Conservation (phyloP, 2,888 invertebrate species). For the Heteromyza rotundicornis region DNA sequence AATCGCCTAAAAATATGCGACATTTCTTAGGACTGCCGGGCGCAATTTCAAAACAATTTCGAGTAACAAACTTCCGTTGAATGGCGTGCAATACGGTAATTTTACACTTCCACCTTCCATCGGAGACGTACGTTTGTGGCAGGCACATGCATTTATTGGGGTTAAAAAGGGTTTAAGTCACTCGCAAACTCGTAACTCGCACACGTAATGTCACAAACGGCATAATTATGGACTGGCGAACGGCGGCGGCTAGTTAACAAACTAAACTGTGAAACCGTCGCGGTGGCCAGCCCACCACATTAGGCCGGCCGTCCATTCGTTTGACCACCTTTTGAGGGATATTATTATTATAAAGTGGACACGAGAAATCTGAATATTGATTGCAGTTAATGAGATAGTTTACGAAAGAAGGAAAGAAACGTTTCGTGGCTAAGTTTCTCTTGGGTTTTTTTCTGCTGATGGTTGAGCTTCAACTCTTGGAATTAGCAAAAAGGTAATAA, state of each 20-base stretch:
- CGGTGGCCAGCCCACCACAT: no score
- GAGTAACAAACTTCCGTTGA: constrained; percentile 37
- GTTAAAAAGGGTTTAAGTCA: constrained; percentile 27
- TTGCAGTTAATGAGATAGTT: constrained; percentile 31
- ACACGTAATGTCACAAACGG: constrained; percentile 16
- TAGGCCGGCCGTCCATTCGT: no score
- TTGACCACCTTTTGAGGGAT: no score
- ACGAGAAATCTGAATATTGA: constrained; percentile 34
- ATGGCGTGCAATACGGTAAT: constrained; percentile 41
- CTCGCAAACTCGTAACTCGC: not conserved
- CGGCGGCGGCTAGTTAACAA: constrained; percentile 24
- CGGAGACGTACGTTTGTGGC: no score
- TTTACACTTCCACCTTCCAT: constrained; percentile 36
- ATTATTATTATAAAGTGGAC: constrained; percentile 27
- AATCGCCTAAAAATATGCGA: constrained; percentile 44
- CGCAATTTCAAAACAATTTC: constrained; percentile 25
- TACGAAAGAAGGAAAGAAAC: not conserved
- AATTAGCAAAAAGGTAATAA: constrained; percentile 12
- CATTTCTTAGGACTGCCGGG: constrained; percentile 23
- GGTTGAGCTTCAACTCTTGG: constrained; percentile 8
- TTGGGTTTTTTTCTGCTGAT: not conserved
- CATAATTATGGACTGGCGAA: constrained; percentile 26
- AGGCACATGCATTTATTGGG: not conserved
- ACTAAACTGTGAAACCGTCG: constrained; percentile 33
- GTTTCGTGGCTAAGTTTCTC: not conserved